phyloP scores from a whole-genome alignment of 1,140 invertebrate species.

The Meloidogyne hapla region DNA sequence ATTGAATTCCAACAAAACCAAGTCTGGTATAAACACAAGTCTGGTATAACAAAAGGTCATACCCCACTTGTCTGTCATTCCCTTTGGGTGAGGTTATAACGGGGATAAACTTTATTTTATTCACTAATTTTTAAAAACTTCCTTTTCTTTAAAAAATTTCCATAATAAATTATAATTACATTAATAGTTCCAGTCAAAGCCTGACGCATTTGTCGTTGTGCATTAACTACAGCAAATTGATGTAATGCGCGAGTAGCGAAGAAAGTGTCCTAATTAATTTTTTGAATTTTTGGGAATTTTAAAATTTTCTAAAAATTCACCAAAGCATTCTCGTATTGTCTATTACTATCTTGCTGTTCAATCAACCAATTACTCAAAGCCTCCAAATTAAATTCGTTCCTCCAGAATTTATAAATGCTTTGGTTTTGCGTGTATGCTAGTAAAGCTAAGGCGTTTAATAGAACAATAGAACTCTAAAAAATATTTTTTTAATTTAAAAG shows the following conservation, averaged over 20 bases:
- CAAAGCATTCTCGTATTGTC: constrained; percentile 50
- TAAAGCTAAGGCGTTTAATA: constrained; percentile 43
- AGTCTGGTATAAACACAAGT: no score
- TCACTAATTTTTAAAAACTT: no score
- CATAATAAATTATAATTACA: not conserved
- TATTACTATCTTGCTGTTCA: constrained; percentile 40
- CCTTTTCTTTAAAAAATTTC: not conserved
- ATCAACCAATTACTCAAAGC: constrained; percentile 38
- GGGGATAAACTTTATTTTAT: no score
- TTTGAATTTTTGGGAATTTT: constrained; percentile 20
- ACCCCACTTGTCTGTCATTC: no score
- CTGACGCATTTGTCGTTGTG: constrained; percentile 23
- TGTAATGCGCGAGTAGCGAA: constrained; percentile 40
- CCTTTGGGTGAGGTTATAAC: no score
- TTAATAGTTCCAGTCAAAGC: constrained; percentile 19
- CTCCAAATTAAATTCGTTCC: constrained; percentile 42
- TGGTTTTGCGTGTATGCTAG: constrained; percentile 44
- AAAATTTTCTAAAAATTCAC: constrained; percentile 19
- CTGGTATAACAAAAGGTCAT: no score
- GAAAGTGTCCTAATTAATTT: constrained; percentile 52
- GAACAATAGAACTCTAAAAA: constrained; percentile 38
- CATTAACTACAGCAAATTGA: constrained; percentile 21
- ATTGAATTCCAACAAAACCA: no score
- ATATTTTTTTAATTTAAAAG: not conserved
- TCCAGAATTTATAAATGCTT: constrained; percentile 38